Evolutionary conservation across 35 echinoderm and acorn worm genomes (phyloP).

Genomic region (Antedon bifida): DNA sequence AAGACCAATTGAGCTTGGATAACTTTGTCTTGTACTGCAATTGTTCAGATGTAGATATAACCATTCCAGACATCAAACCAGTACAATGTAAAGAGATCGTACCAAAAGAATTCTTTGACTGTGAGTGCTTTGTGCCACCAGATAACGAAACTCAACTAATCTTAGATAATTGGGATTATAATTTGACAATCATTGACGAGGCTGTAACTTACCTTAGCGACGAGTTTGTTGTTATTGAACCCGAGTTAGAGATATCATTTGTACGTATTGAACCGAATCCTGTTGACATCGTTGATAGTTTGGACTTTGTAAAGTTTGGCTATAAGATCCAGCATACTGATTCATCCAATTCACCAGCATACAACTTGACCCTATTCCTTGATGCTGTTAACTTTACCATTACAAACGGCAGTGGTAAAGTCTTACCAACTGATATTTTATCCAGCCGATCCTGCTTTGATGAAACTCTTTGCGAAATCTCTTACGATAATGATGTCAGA

Average conservation of each 20-base stretch:
- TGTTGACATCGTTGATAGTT: slow-evolving; percentile 38
- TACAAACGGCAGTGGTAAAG: slow-evolving; percentile 9
- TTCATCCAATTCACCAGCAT: slow-evolving; percentile 43
- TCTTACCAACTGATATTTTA: neutral
- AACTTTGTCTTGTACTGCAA: slow-evolving; percentile 17
- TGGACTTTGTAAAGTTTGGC: slow-evolving; percentile 42
- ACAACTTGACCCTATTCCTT: slow-evolving; percentile 32
- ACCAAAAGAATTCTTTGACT: slow-evolving; percentile 28
- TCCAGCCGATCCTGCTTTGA: neutral
- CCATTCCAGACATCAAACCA: slow-evolving; percentile 6
- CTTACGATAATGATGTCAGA: slow-evolving; percentile 31
- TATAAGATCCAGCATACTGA: slow-evolving; percentile 44
- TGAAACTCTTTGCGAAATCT: slow-evolving; percentile 19
- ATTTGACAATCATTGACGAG: slow-evolving; percentile 48
- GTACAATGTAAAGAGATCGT: slow-evolving; percentile 5
- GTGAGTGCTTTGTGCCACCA: slow-evolving; percentile 51
- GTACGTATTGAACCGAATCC: slow-evolving; percentile 31
- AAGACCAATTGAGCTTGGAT: neutral
- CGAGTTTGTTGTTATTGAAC: slow-evolving; percentile 36
- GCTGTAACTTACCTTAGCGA: slow-evolving; percentile 14
- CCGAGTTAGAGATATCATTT: slow-evolving; percentile 43
- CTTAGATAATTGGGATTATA: slow-evolving; percentile 59
- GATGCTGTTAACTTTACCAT: slow-evolving; percentile 61
- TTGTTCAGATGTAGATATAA: slow-evolving; percentile 33
- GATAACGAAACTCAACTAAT: slow-evolving; percentile 60